Conservation (phyloP, 2,888 invertebrate genomes). For the Acrobasis suavella region DNA sequence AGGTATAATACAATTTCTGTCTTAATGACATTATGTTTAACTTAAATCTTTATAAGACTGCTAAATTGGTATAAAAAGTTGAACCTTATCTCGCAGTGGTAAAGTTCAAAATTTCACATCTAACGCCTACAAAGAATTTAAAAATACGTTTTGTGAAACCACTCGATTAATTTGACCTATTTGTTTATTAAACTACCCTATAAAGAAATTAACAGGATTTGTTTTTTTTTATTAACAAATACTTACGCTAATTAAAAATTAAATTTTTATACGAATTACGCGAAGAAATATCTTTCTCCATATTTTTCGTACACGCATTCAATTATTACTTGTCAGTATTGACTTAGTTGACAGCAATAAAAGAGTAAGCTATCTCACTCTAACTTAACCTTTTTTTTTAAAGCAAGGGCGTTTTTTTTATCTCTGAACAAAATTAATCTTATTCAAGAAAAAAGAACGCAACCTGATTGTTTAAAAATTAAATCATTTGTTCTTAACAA, state of each 20-base stretch:
- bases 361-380: background rate
- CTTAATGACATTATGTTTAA: background rate
- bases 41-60: too few species aligned
- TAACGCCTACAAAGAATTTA: background rate
- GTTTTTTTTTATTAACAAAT: conserved; percentile 24
- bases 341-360: background rate
- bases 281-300: background rate
- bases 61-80: too few species aligned
- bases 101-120: too few species aligned
- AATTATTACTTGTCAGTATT: background rate
- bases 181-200: conserved; percentile 24
- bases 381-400: conserved; percentile 6
- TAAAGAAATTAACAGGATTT: conserved; percentile 31
- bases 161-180: conserved; percentile 14
- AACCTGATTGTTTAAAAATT: conserved; percentile 3
- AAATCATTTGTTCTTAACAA: conserved; percentile 25
- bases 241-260: conserved; percentile 26
- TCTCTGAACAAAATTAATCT: background rate
- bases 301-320: background rate
- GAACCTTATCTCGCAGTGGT: too few species aligned
- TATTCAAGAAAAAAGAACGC: background rate
- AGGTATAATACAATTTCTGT: background rate
- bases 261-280: conserved; percentile 23
- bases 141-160: background rate
- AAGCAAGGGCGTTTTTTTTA: conserved; percentile 7